These are phyloP conservation scores for Lacanobia oleracea DNA, from an alignment of 2,888 invertebrate genomes.

Conservation along the genomic window DNA sequence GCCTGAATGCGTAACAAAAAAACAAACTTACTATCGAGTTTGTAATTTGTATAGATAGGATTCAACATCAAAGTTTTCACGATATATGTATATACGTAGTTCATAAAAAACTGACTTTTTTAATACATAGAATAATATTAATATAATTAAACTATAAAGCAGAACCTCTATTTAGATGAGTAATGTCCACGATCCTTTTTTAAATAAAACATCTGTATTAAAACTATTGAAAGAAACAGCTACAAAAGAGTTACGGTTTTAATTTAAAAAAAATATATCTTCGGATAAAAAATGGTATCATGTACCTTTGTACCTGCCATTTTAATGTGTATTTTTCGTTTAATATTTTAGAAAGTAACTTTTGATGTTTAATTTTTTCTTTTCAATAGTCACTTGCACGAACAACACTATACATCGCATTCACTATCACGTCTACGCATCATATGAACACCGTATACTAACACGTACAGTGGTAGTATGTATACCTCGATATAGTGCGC, in stretches of 20 bases:
- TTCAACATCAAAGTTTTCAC: not conserved
- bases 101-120: not conserved
- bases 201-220: conserved; percentile 32
- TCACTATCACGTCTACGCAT: too few species aligned
- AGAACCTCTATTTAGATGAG: conserved; percentile 19
- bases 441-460: too few species aligned
- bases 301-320: not conserved
- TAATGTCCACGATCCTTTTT: conserved; percentile 1
- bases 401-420: too few species aligned
- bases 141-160: not conserved
- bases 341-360: conserved; percentile 4
- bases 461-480: too few species aligned
- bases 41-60: too few species aligned
- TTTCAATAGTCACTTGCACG: not conserved
- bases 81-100: too few species aligned
- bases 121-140: not conserved
- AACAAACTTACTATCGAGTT: too few species aligned
- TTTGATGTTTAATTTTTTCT: not conserved
- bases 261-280: conserved; percentile 43
- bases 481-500: too few species aligned
- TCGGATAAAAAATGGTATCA: conserved; percentile 16
- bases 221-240: conserved; percentile 40
- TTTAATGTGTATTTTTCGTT: conserved; percentile 6
- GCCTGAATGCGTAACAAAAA: too few species aligned
- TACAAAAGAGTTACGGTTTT: conserved; percentile 34